Evolutionary conservation across 2,888 invertebrate genomes (phyloP), one percentile per base, ranked within the genome.

Genomic region (Tachina grossa): DNA sequence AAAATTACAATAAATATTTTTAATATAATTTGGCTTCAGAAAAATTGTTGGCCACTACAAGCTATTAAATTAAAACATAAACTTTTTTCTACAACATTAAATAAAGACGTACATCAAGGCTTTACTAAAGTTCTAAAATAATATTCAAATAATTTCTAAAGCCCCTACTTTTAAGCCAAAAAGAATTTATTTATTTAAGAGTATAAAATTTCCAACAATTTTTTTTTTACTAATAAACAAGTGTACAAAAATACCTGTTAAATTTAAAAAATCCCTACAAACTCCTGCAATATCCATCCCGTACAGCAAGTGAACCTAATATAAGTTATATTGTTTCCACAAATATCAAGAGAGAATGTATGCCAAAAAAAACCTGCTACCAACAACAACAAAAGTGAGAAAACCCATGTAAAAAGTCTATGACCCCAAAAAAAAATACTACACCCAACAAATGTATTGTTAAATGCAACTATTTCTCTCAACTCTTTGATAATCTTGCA

Each of bases 161-260:
- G 57, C n/a, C 43, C 1, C n/a, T 59, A 41, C 41, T 47, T 66
- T 47, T 47, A 47, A 47, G 47, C 1, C n/a, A 6, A 31, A 6
- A 31, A 1, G 14, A 10, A 9, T 31, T 10, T 5, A 22, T 4
- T 3, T 49, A 47, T 65, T 22, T 43, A 77, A 16, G 14, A 77
- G 80, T 75, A 87, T 88, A 87, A 88, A 87, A 87, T 87, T 87
- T 87, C 87, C 87, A 88, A 88, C 85, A 87, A 87, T 49, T 81
- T 45, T 5, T 5, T 61, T 5, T 5, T 61, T 65, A 22, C 9
- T 10, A 77, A 31, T 31, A 31, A 31, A 31, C 31, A 31, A 3
- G 4, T 31, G 31, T 31, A 31, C 14, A 49, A n/a, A 19, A 66
- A 39, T 6, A 39, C 19, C 19, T 31, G 14, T 61, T 72, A 57